A percentile compares a stretch with the other conserved stretches of the same genome.
Evolutionary conservation across 1,140 invertebrate genomes (phyloP).

Genomic region (Phenacoccus solenopsis): DNA sequence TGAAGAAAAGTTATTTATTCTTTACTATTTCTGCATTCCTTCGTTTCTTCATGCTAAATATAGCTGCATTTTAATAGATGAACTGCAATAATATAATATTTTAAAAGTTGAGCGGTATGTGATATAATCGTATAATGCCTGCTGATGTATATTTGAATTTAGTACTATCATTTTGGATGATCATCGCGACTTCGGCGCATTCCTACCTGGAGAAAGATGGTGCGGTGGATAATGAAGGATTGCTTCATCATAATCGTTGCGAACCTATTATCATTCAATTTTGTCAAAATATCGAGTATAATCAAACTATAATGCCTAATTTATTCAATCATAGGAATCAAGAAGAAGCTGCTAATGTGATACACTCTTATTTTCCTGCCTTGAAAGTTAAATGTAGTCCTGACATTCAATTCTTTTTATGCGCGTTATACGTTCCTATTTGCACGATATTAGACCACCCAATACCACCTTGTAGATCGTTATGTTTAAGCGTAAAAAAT

Average conservation of each 20-base stretch:
- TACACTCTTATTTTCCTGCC: constrained; percentile 89
- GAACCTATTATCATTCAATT: constrained; percentile 85
- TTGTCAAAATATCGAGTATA: constrained; percentile 86
- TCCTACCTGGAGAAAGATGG: not conserved
- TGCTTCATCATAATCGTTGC: constrained; percentile 66
- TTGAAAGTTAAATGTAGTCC: constrained; percentile 91
- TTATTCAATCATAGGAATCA: constrained; percentile 83
- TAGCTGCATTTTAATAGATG: too few species aligned
- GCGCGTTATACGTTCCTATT: constrained; percentile 89
- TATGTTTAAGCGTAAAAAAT: constrained; percentile 73
- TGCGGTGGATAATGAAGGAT: constrained; percentile 10
- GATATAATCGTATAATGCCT: too few species aligned
- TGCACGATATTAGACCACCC: constrained; percentile 84
- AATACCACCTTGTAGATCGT: constrained; percentile 80
- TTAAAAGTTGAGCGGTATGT: too few species aligned
- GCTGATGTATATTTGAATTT: not conserved
- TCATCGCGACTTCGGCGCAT: not conserved
- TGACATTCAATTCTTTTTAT: constrained; percentile 89
- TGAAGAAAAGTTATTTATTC: too few species aligned
- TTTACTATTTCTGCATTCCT: too few species aligned
- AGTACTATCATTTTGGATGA: not conserved
- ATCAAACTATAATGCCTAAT: constrained; percentile 93
- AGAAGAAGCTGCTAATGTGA: constrained; percentile 85
- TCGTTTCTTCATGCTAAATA: too few species aligned
- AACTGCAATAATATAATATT: too few species aligned